Evolutionary conservation across 2,113 vertebrate genomes (phyloP), one percentile per base, ranked within the genome.

Genomic region (Rhagologus leucostigma): DNA sequence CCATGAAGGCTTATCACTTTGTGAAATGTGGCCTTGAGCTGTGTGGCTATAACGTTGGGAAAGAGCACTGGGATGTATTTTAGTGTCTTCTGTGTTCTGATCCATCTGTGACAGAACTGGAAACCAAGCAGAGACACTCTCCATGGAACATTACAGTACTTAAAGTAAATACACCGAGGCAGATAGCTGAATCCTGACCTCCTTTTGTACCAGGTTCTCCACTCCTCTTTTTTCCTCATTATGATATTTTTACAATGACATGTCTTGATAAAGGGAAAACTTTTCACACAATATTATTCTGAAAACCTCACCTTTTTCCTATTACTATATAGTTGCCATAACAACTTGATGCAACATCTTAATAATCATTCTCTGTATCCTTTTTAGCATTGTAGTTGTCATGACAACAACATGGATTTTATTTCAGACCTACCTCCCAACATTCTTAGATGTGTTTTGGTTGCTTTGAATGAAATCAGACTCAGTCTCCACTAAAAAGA

Each of bases 321-420:
- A 88, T 68, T 92, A 95, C 91, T 87, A 53, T 85, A 78, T 82
- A 93, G 97, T 97, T 97, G 79, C 96, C 94, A 98, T 97, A 98
- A 98, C 97, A 97, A 97, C 97, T 89, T 86, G 75, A 96, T 92
- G 79, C 76, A 90, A 86, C 81, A 91, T 75, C 64, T 81, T 94
- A 91, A 90, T 90, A 95, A 97, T 96, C 63, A 92, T 69, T 95
- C 84, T 93, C 94, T 44, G 30, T 74, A 96, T 95, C 73, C 87
- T 94, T 96, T 94, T 97, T 91, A 96, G 70, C 90, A 97, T 96
- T 96, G 95, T 57, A 64, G 96, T 98, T 98, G 96, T 95, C 93
- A 97, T 97, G 97, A 93, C 97, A 97, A 98, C 97, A 85, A 90
- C 92, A 94, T 23, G 26, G 64, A 91, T 89, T 95, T 95, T 94